Evolutionary conservation across 30 jellyfish, hydroid and myxozoan genomes (phyloP).

Genomic region (Aurelia coerulea): DNA sequence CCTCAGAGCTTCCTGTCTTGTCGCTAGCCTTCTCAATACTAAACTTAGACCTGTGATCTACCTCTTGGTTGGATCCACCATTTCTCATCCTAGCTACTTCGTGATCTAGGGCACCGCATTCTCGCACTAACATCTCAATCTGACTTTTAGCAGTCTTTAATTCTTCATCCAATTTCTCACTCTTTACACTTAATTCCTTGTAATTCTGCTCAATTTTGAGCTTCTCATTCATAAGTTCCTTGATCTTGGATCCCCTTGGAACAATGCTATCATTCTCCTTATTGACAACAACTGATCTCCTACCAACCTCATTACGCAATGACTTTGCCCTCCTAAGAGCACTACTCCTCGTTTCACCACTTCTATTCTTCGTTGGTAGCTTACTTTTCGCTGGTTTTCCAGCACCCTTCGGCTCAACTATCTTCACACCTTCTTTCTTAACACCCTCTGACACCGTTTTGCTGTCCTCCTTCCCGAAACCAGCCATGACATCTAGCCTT

Average conservation of each 20-base stretch:
- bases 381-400: conserved; percentile 19
- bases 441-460: background rate
- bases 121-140: conserved; percentile 62
- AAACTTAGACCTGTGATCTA: background rate
- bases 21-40: background rate
- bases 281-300: conserved; percentile 3
- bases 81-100: conserved; percentile 58
- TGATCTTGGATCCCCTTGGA: conserved; percentile 52
- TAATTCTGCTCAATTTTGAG: conserved; percentile 35
- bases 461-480: background rate
- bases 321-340: conserved; percentile 56
- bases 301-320: background rate
- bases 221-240: conserved; percentile 70
- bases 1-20: conserved; percentile 7
- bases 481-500: conserved; percentile 29
- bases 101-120: conserved; percentile 72
- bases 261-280: conserved; percentile 12
- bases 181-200: conserved; percentile 44
- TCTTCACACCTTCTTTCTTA: conserved; percentile 18
- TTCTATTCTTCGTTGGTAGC: background rate
- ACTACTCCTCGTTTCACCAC: conserved; percentile 51
- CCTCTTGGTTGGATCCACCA: background rate
- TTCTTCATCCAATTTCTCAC: conserved; percentile 54
- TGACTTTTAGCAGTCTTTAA: conserved; percentile 62
- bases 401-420: conserved; percentile 7